phyloP scores from a whole-genome alignment of 2,888 invertebrate species.

The Lymantria monacha region DNA sequence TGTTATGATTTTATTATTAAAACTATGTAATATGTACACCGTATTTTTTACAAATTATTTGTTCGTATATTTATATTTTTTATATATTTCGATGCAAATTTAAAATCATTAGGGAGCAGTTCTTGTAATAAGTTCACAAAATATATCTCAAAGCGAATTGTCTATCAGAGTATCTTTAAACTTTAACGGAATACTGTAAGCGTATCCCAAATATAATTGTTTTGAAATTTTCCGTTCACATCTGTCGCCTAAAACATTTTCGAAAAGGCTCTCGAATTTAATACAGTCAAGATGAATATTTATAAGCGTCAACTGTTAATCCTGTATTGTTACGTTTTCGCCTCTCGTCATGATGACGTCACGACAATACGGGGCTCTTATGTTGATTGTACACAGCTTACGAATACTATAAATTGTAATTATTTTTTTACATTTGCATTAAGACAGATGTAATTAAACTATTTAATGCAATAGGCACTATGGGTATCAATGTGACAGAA shows the following conservation, averaged over 20 bases:
- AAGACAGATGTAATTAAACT: no score
- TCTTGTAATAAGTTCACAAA: no score
- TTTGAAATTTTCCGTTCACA: slow-evolving; percentile 42
- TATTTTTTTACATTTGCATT: no score
- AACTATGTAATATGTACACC: no score
- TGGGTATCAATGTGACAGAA: no score
- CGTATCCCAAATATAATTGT: background rate
- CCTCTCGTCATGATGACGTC: slow-evolving; percentile 72
- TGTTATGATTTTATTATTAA: no score
- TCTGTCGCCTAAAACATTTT: slow-evolving; percentile 68
- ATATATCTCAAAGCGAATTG: no score
- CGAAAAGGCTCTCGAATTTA: slow-evolving; percentile 62
- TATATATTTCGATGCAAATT: no score
- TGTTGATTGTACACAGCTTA: slow-evolving; percentile 48
- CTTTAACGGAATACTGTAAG: background rate
- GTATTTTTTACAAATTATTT: no score
- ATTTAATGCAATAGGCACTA: no score
- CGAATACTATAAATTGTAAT: background rate
- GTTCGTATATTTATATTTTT: no score
- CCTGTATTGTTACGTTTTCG: slow-evolving; percentile 77
- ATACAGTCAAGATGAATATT: slow-evolving; percentile 75
- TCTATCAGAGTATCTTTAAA: background rate
- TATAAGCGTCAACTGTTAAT: slow-evolving; percentile 80
- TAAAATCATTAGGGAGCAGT: no score
- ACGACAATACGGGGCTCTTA: slow-evolving; percentile 69